Evolutionary conservation across 2,797 vertebrate genomes (phyloP), one percentile per base, ranked within the genome.

Genomic region (Diplodus sargus): DNA sequence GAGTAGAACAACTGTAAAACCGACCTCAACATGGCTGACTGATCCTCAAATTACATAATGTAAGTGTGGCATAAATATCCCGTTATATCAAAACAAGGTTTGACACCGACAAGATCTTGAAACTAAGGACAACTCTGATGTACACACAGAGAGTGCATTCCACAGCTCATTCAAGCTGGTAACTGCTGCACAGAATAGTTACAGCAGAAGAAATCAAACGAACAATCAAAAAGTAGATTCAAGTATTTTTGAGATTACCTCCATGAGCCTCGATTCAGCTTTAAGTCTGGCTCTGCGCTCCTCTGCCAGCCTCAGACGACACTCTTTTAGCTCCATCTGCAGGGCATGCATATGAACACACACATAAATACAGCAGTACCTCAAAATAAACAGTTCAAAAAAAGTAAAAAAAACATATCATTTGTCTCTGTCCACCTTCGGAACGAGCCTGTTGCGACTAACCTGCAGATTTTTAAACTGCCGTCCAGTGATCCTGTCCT

Each of bases 281-380:
- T 94, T 96, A 23, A 96, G 78, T 83, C 97, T 96, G 79, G 95
- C 94, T 71, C 93, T 96, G 87, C 94, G 95, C 84, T 99, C 97
- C 78, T 97, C 96, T 51, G 94, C 93, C 57, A 99, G 84, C 85
- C 95, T 96, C 70, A 94, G 83, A 11, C 95, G 93, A 88, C 96
- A 97, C 75, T 97, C 96, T 65, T 96, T 95, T 79, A 99, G 94
- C 91, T 96, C 96, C 91, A 95, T 93, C 98, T 99, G 83, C 69
- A 87, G 90, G 84, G 20, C 42, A 58, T 60, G 4, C 11, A 77
- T 0, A 30, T 12, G 17, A 49, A 74, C 49, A 77, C 39, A 77
- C 23, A 72, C 28, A 28, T 28, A 28, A 28, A 57, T 4, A 67
- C 42, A 11, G 20, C 28, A 69, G 17, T 56, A 3, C 1, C 20